A percentile compares a stretch with the other conserved stretches of the same genome.
phyloP scores from a whole-genome alignment of 2,113 vertebrate species.

The Hippocampus comes region DNA sequence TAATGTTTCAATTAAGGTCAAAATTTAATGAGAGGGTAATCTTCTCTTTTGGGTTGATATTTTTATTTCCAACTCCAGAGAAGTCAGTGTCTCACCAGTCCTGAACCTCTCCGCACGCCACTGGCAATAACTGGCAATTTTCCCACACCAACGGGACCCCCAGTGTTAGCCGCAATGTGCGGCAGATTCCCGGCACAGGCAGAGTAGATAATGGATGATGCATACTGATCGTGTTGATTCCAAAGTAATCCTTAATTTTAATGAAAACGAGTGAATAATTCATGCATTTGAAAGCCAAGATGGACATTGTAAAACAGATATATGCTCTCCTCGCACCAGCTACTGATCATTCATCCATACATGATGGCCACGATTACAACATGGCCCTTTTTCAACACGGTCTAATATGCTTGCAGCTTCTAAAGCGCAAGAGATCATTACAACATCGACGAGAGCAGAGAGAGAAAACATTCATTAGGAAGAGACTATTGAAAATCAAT shows the following conservation, averaged over 20 bases:
- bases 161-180: background rate
- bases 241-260: slow-evolving; percentile 44
- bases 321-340: slow-evolving; percentile 46
- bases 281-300: slow-evolving; percentile 41
- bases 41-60: too few species aligned
- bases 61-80: too few species aligned
- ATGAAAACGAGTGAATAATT: slow-evolving; percentile 55
- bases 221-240: slow-evolving; percentile 22
- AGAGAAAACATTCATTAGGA: slow-evolving; percentile 55
- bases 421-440: slow-evolving; percentile 30
- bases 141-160: background rate
- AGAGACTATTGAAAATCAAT: slow-evolving; percentile 59
- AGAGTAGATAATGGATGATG: background rate
- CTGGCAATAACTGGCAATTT: background rate
- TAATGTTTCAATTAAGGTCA: too few species aligned
- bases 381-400: slow-evolving; percentile 28
- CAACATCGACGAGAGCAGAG: slow-evolving; percentile 39
- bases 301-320: slow-evolving; percentile 47
- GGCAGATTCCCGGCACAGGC: background rate
- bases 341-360: slow-evolving; percentile 42
- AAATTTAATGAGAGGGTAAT: too few species aligned
- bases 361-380: slow-evolving; percentile 19
- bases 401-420: slow-evolving; percentile 20
- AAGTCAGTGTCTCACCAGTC: too few species aligned
- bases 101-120: too few species aligned